These are phyloP conservation scores for Oryzias curvinotus DNA, from an alignment of 2,113 vertebrate species.

Conservation along the genomic window DNA sequence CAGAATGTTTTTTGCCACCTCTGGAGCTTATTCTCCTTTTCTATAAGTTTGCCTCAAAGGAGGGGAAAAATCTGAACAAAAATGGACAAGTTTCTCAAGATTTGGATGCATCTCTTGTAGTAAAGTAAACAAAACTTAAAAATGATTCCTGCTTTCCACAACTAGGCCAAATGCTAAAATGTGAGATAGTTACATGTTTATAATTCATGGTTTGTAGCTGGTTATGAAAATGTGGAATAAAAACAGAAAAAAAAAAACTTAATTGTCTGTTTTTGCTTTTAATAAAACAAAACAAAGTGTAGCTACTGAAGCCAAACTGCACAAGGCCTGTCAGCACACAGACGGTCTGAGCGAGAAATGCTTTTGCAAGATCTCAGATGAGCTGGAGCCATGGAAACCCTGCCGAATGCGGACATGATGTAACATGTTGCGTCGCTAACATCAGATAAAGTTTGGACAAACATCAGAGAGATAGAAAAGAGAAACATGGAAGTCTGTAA, in stretches of 20 bases:
- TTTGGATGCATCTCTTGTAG: neutral
- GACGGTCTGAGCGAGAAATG: conserved; percentile 4
- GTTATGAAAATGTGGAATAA: neutral
- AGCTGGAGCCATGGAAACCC: conserved; percentile 40
- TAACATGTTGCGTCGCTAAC: conserved; percentile 47
- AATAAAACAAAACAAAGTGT: conserved; percentile 8
- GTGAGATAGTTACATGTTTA: neutral
- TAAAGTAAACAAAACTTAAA: neutral
- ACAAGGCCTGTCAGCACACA: conserved; percentile 2
- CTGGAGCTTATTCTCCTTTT: conserved; percentile 16
- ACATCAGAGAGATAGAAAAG: conserved; percentile 35
- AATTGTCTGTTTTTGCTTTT: neutral
- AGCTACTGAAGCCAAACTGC: conserved; percentile 1
- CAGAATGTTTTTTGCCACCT: conserved; percentile 7
- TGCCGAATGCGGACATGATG: conserved; percentile 46
- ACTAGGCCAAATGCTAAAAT: no score
- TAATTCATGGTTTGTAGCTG: neutral
- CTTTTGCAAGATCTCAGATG: conserved; percentile 34
- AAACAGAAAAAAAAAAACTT: neutral
- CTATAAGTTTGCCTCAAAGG: neutral
- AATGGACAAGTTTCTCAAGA: conserved; percentile 15
- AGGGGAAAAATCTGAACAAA: conserved; percentile 13
- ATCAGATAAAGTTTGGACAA: conserved; percentile 42
- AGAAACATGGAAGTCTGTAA: conserved; percentile 34
- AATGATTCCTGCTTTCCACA: no score